Percentiles rank a stretch among this genome's conserved stretches.
These are phyloP conservation scores for Acromyrmex echinatior DNA, from an alignment of 1,140 invertebrate genomes.

Conservation along the genomic window DNA sequence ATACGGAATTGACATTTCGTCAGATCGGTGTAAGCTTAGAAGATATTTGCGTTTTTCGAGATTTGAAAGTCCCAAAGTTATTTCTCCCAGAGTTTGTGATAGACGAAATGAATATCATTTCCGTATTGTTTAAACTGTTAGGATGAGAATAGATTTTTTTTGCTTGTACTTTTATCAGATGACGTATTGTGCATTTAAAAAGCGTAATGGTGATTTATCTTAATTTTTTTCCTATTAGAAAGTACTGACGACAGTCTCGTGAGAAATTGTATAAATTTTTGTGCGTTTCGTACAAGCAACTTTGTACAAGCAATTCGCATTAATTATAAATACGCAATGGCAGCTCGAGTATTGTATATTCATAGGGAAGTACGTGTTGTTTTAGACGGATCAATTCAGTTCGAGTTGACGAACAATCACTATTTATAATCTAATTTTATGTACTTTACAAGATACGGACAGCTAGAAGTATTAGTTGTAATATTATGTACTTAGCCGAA, in stretches of 20 bases:
- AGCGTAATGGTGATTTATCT: neutral
- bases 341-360: slow-evolving; percentile 44
- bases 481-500: slow-evolving; percentile 41
- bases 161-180: neutral
- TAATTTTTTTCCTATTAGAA: slow-evolving; percentile 43
- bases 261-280: slow-evolving; percentile 27
- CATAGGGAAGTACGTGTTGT: slow-evolving; percentile 5
- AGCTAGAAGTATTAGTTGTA: slow-evolving; percentile 55
- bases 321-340: neutral
- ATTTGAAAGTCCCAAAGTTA: neutral
- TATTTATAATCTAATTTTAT: slow-evolving; percentile 59
- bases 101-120: neutral
- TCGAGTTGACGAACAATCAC: slow-evolving; percentile 36
- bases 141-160: slow-evolving; percentile 11
- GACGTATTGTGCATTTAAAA: slow-evolving; percentile 10
- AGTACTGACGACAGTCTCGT: neutral
- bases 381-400: slow-evolving; percentile 18
- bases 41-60: neutral
- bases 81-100: slow-evolving; percentile 11
- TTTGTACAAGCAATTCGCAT: slow-evolving; percentile 13
- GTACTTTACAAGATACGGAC: slow-evolving; percentile 32
- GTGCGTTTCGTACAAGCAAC: slow-evolving; percentile 20
- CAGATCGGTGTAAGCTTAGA: neutral
- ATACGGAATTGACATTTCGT: slow-evolving; percentile 25
- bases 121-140: slow-evolving; percentile 19